Base-by-base conservation (phyloP, 2,888 invertebrate genomes). In the Drosophila nr. perissopoda region DNA sequence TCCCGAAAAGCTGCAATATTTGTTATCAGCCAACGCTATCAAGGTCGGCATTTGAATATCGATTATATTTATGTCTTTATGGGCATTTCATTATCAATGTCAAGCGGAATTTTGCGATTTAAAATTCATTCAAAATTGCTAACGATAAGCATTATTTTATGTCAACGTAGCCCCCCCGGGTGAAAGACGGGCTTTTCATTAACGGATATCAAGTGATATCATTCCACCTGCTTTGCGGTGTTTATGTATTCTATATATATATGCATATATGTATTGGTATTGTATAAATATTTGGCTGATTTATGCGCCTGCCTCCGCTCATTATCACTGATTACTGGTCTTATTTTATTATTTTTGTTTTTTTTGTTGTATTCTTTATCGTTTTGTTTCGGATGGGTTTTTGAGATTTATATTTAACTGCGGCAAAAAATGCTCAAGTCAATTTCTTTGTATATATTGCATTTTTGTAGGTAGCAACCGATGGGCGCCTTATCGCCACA, bases 51-150 rank as follows among this genome's bases (percentile, higher is more conserved):
- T 53, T 36, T 34, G 4, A 21, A 53, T 31, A 8, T 8, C 7
- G 16, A 10, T 53, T 53, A 10, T 33, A 3, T 16, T 1, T 5
- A 21, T 13, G 31, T 40, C 34, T 31, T 38, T 69, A 38, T 54
- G 34, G 51, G 51, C 57, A 71, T 86, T 83, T 87, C 83, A 87
- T 81, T 84, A 84, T 84, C 83, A 84, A 84, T 87, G 83, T 87
- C 88, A 87, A 83, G 83, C 65, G 72, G 66, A 64, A 62, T 57
- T 46, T 57, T 36, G 70, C 71, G 46, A 67, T 64, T 66, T 31
- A 4, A 54, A 54, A 56, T 59, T 49, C 27, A n/a, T 54, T 40
- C 29, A 46, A 58, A 75, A 16, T 31, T 51, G 29, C 34, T 29
- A 57, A 36, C 40, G 87, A 83, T 86, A 83, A 82, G 71, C 59